These are phyloP conservation scores for Pachydiplax longipennis DNA, from an alignment of 2,888 invertebrate genomes.

Conservation along the genomic window DNA sequence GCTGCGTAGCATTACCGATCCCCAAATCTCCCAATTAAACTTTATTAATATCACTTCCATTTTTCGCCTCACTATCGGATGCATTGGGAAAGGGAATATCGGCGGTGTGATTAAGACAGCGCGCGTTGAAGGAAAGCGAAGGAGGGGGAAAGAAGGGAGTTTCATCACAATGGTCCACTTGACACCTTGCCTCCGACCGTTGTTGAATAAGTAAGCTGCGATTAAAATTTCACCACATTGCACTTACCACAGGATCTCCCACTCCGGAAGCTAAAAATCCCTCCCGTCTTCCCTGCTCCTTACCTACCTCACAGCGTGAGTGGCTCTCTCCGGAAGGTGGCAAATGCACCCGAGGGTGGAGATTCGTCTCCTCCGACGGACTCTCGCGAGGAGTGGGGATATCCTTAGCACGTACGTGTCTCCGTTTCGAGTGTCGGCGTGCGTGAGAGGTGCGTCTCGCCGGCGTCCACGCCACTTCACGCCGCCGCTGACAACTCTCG, in stretches of 20 bases:
- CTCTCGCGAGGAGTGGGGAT: background rate
- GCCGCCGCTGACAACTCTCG: background rate
- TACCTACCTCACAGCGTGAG: background rate
- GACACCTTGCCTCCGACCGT: constrained; percentile 42
- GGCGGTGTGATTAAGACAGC: background rate
- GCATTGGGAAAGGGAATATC: background rate
- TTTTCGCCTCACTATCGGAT: too few relatives aligned
- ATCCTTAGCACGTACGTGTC: background rate
- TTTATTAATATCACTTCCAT: too few relatives aligned
- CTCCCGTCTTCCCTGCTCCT: background rate
- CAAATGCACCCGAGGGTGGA: background rate
- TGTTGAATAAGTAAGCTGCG: constrained; percentile 33
- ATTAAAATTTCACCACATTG: constrained; percentile 43
- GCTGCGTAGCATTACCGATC: too few relatives aligned
- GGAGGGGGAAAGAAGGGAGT: background rate
- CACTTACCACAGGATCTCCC: constrained; percentile 27
- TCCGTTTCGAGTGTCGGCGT: background rate
- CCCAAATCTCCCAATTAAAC: too few relatives aligned
- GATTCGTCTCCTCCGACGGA: background rate
- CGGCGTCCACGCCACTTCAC: background rate
- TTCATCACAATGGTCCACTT: constrained; percentile 38
- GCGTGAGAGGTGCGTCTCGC: background rate
- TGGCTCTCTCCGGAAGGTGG: background rate
- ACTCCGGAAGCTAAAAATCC: background rate
- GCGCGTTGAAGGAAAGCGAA: background rate